phyloP scores from a whole-genome alignment of 2,797 vertebrate species.

The Margarornis squamiger region DNA sequence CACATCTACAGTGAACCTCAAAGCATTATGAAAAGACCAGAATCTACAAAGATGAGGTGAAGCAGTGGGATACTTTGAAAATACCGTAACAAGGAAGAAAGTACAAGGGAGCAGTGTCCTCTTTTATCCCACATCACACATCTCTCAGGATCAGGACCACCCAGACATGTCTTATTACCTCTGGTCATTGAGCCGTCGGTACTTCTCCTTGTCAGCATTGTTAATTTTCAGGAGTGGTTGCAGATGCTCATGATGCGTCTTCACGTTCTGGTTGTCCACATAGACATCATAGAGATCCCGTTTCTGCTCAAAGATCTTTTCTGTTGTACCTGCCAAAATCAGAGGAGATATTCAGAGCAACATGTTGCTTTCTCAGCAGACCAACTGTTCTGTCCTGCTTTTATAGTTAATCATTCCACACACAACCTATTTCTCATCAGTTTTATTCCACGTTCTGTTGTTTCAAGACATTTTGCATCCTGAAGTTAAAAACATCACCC shows the following conservation, averaged over 20 bases:
- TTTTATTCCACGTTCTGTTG: background rate
- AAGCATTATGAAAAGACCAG: background rate
- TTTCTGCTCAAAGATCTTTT: conserved; percentile 99
- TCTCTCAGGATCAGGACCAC: background rate
- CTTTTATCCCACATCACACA: background rate
- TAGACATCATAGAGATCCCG: conserved; percentile 94
- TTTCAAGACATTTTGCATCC: conserved; percentile 1
- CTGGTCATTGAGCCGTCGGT: conserved; percentile 93
- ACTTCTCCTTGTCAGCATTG: conserved; percentile 92
- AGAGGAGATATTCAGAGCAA: conserved; percentile 8
- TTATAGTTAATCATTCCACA: background rate
- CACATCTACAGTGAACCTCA: background rate
- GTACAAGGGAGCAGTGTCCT: background rate
- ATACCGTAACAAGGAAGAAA: background rate
- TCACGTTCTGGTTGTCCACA: conserved; percentile 98
- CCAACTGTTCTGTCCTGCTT: background rate
- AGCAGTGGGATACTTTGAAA: background rate
- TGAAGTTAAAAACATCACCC: background rate
- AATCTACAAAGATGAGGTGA: background rate
- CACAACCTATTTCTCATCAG: background rate
- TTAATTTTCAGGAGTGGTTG: conserved; percentile 92
- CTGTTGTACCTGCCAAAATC: conserved; percentile 88
- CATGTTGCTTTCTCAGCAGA: background rate
- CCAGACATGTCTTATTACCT: conserved; percentile 76
- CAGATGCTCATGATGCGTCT: conserved; percentile 88